These are phyloP conservation scores for Selenia dentaria DNA, from an alignment of 2,888 invertebrate species.

Conservation along the genomic window DNA sequence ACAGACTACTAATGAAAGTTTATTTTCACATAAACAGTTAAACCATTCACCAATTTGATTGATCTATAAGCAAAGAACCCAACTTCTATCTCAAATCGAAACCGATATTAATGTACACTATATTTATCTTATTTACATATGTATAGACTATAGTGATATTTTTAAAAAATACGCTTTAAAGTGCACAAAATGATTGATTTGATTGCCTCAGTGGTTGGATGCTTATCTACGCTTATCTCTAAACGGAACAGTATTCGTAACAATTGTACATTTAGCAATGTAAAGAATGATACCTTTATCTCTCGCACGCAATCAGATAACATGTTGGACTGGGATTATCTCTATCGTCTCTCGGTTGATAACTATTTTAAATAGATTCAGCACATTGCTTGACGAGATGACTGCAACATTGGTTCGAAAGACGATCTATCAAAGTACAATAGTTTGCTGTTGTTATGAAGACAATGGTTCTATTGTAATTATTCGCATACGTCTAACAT, in stretches of 20 bases:
- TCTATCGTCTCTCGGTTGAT: neutral
- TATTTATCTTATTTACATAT: no score
- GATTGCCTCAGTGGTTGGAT: neutral
- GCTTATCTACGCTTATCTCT: slow-evolving; percentile 9
- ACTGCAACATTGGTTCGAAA: neutral
- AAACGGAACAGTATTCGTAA: slow-evolving; percentile 5
- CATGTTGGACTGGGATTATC: slow-evolving; percentile 15
- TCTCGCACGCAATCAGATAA: slow-evolving; percentile 16
- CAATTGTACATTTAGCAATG: slow-evolving; percentile 11
- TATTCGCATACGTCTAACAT: slow-evolving; percentile 4
- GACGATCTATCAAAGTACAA: neutral
- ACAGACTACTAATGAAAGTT: no score
- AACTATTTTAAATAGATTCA: neutral
- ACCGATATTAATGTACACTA: no score
- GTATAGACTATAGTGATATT: no score
- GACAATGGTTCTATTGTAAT: slow-evolving; percentile 10
- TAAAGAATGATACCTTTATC: slow-evolving; percentile 18
- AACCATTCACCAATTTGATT: no score
- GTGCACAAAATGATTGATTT: slow-evolving; percentile 7
- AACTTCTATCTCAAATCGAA: no score
- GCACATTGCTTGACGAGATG: slow-evolving; percentile 3
- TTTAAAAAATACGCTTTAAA: neutral
- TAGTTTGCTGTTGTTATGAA: neutral
- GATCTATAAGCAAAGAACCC: no score
- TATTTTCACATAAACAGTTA: no score